Evolutionary conservation across 2,113 vertebrate genomes (phyloP).

Genomic region (Phalacrocorax aristotelis): DNA sequence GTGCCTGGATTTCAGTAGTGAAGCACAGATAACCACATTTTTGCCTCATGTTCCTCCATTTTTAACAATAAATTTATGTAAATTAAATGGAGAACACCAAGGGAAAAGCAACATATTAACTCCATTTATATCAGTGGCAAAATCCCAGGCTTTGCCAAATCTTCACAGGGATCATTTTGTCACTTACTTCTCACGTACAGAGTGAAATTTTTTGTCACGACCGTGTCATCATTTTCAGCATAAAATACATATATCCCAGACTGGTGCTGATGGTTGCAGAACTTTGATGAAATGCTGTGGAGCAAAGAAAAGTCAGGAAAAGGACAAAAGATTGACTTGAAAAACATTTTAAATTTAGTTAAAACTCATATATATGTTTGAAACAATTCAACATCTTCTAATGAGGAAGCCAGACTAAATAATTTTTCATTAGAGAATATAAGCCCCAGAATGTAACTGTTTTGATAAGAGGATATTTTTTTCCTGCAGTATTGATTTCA

Average conservation of each 20-base stretch:
- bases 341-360: not conserved
- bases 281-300: conserved; percentile 75
- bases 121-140: not conserved
- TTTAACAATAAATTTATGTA: not conserved
- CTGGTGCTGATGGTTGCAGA: conserved; percentile 75
- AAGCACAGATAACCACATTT: not conserved
- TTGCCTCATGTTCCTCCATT: not conserved
- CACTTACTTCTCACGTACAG: conserved; percentile 87
- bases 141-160: not conserved
- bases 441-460: not conserved
- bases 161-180: not conserved
- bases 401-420: not conserved
- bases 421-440: not conserved
- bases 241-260: conserved; percentile 86
- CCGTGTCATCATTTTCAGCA: conserved; percentile 76
- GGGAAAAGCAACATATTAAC: not conserved
- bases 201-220: conserved; percentile 75
- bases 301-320: conserved; percentile 32
- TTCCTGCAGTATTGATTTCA: not conserved
- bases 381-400: not conserved
- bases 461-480: not conserved
- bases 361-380: not conserved
- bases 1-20: not conserved
- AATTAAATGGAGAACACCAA: not conserved
- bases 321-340: not conserved